Evolutionary conservation across 2,888 invertebrate species (phyloP).

Genomic region (Troides oblongomaculatus): DNA sequence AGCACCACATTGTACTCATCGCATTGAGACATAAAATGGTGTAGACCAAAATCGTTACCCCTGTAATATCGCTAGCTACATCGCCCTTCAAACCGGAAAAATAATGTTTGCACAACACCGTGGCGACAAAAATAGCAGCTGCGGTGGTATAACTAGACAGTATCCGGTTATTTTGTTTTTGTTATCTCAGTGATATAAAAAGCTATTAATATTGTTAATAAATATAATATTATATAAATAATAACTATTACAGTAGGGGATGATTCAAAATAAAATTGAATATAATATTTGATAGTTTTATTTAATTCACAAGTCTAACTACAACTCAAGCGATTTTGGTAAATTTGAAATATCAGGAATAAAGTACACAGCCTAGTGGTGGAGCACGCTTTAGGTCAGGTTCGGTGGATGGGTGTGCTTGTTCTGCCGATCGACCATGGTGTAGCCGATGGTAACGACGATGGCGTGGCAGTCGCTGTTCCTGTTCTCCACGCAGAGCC

Average conservation of each 20-base stretch:
- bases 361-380: slow-evolving; percentile 20
- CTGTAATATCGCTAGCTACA: too few species aligned
- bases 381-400: slow-evolving; percentile 33
- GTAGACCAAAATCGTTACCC: too few species aligned
- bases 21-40: too few species aligned
- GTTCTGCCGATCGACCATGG: slow-evolving; percentile 62
- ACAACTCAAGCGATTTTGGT: slow-evolving; percentile 25
- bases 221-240: too few species aligned
- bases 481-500: slow-evolving; percentile 67
- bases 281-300: slow-evolving; percentile 17
- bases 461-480: slow-evolving; percentile 63
- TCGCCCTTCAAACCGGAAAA: too few species aligned
- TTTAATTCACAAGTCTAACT: slow-evolving; percentile 25
- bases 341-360: slow-evolving; percentile 25
- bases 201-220: too few species aligned
- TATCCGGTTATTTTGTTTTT: neutral
- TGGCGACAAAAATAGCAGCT: too few species aligned
- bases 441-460: slow-evolving; percentile 67
- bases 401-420: slow-evolving; percentile 64
- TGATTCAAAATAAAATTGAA: neutral
- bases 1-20: too few species aligned
- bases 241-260: too few species aligned
- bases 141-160: too few species aligned
- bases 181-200: neutral
- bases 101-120: too few species aligned